These are phyloP conservation scores for Rhea americana DNA, from an alignment of 2,113 vertebrate genomes.

Conservation along the genomic window DNA sequence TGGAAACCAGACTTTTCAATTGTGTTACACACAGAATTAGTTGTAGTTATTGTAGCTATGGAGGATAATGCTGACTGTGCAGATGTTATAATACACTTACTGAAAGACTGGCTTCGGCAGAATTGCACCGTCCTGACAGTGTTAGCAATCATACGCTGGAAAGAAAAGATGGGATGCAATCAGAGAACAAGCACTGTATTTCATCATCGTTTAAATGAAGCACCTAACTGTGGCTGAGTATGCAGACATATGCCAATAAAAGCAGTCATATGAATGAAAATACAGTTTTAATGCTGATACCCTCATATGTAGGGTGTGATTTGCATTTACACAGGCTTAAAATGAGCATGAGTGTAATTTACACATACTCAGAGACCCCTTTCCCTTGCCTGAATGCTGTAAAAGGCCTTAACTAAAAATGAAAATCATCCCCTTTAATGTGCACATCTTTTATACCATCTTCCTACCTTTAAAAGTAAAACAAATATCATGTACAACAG, in stretches of 20 bases:
- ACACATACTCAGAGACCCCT: conserved; percentile 2
- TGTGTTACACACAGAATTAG: conserved; percentile 9
- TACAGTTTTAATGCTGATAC: conserved; percentile 46
- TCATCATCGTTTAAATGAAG: conserved; percentile 56
- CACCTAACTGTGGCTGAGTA: conserved; percentile 48
- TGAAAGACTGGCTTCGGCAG: conserved; percentile 93
- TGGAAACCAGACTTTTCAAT: conserved; percentile 12
- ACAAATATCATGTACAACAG: background rate
- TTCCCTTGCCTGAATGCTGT: conserved; percentile 20
- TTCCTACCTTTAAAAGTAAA: background rate
- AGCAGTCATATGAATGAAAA: conserved; percentile 57
- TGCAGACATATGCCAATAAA: conserved; percentile 52
- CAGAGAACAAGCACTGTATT: conserved; percentile 53
- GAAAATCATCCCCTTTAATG: background rate
- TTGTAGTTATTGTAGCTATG: conserved; percentile 37
- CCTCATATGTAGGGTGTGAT: conserved; percentile 32
- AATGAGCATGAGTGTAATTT: conserved; percentile 46
- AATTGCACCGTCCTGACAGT: conserved; percentile 91
- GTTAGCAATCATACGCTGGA: conserved; percentile 96
- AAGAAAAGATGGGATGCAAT: conserved; percentile 65
- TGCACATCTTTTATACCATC: background rate
- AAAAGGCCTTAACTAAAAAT: conserved; percentile 23
- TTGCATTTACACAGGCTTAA: conserved; percentile 58
- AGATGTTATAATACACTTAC: conserved; percentile 81
- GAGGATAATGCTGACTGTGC: conserved; percentile 21